Conservation (phyloP, 2,888 invertebrate genomes). For the Anorthoa munda region DNA sequence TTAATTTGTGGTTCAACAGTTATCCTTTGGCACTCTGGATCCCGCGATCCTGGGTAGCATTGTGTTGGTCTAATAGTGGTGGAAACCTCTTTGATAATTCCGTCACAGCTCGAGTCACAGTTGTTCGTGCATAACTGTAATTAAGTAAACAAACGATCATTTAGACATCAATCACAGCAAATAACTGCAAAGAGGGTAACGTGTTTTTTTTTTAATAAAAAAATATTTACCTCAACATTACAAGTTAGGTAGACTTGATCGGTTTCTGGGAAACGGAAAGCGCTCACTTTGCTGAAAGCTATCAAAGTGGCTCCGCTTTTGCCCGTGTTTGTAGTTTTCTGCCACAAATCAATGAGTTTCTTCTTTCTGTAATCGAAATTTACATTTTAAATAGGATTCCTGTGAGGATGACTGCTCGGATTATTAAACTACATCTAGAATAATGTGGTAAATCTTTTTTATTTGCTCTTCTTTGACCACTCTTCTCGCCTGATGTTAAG, state of each 20-base stretch:
- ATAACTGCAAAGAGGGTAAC: neutral
- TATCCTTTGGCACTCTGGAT: constrained; percentile 79
- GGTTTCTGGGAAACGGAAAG: constrained; percentile 94
- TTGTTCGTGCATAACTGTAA: constrained; percentile 83
- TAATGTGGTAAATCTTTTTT: no score
- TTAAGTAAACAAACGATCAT: constrained; percentile 53
- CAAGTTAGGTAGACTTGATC: constrained; percentile 94
- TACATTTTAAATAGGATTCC: neutral
- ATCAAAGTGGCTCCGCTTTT: constrained; percentile 92
- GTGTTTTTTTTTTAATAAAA: neutral
- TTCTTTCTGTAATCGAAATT: constrained; percentile 87
- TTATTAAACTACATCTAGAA: neutral
- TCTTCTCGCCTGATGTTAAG: no score
- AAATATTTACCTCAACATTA: constrained; percentile 92
- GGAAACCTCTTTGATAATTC: constrained; percentile 78
- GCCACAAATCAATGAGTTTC: constrained; percentile 92
- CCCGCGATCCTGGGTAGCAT: constrained; percentile 80
- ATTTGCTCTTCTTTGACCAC: no score
- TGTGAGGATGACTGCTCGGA: no score
- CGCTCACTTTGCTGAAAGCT: constrained; percentile 93
- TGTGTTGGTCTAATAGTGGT: constrained; percentile 77
- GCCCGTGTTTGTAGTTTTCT: constrained; percentile 91
- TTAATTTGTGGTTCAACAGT: constrained; percentile 71
- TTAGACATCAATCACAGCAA: neutral
- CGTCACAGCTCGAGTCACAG: constrained; percentile 83